Percentiles rank a stretch among this genome's conserved stretches.
Evolutionary conservation across 2,888 invertebrate species (phyloP).

Genomic region (Spisula solida): DNA sequence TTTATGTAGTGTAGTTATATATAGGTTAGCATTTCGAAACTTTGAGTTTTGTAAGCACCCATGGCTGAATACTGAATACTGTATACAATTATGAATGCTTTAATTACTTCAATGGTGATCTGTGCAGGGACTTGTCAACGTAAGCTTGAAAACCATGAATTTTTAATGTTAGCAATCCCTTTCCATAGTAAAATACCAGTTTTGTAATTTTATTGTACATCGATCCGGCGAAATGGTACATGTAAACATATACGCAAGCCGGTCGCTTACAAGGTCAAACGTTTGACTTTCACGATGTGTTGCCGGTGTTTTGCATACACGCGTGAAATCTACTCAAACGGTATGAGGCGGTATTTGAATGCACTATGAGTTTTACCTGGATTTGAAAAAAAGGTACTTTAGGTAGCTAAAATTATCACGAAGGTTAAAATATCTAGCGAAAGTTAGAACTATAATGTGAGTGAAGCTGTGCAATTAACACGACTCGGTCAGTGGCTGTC

Average conservation of each 20-base stretch:
- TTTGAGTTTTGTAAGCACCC: background rate
- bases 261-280: background rate
- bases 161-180: background rate
- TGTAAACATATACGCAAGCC: background rate
- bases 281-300: slow-evolving; percentile 5
- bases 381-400: too few species aligned
- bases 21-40: background rate
- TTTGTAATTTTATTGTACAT: background rate
- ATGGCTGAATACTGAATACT: background rate
- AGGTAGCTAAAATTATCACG: too few species aligned
- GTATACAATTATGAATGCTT: too few species aligned
- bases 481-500: too few species aligned
- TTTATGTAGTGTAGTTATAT: too few species aligned
- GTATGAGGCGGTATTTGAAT: too few species aligned
- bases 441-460: too few species aligned
- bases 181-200: background rate
- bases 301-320: background rate
- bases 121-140: background rate
- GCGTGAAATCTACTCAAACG: background rate
- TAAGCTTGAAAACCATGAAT: background rate
- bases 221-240: background rate
- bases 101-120: background rate
- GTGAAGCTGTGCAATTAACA: too few species aligned
- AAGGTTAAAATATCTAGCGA: too few species aligned
- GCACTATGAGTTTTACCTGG: too few species aligned